Conservation (phyloP, 2,797 vertebrate species). For the Galaxias olidus region DNA sequence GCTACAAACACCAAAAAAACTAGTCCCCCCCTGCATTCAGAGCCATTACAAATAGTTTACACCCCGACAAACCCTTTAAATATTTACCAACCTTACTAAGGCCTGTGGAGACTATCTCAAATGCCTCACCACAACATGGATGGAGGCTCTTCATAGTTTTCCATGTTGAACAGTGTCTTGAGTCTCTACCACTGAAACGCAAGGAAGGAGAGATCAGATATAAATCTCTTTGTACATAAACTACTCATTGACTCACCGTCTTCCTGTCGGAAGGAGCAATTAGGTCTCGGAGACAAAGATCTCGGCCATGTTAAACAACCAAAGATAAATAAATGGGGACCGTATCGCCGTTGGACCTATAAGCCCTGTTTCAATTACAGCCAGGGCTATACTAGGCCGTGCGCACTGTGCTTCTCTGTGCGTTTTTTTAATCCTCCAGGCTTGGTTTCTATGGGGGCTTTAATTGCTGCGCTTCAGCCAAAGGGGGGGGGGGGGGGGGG, state of each 20-base stretch:
- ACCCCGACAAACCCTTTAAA: constrained; percentile 65
- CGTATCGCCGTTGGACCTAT: constrained; percentile 62
- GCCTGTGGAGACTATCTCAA: constrained; percentile 61
- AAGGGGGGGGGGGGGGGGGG: constrained; percentile 60
- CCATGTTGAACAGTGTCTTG: constrained; percentile 64
- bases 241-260: constrained; percentile 72
- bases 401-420: constrained; percentile 60
- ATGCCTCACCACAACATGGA: constrained; percentile 53
- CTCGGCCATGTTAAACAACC: constrained; percentile 73
- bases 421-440: constrained; percentile 56
- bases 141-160: constrained; percentile 47
- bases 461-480: constrained; percentile 66
- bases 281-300: constrained; percentile 74
- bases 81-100: constrained; percentile 70
- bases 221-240: constrained; percentile 77
- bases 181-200: constrained; percentile 46
- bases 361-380: constrained; percentile 73
- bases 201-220: constrained; percentile 63
- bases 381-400: constrained; percentile 42
- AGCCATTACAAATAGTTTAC: constrained; percentile 66
- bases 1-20: constrained; percentile 57
- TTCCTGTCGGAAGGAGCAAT: constrained; percentile 75
- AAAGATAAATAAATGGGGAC: constrained; percentile 77
- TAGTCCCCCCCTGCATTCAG: constrained; percentile 29
- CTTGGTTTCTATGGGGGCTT: constrained; percentile 57